Evolutionary conservation across 1,140 invertebrate genomes (phyloP).

Genomic region (Nymphalis io): DNA sequence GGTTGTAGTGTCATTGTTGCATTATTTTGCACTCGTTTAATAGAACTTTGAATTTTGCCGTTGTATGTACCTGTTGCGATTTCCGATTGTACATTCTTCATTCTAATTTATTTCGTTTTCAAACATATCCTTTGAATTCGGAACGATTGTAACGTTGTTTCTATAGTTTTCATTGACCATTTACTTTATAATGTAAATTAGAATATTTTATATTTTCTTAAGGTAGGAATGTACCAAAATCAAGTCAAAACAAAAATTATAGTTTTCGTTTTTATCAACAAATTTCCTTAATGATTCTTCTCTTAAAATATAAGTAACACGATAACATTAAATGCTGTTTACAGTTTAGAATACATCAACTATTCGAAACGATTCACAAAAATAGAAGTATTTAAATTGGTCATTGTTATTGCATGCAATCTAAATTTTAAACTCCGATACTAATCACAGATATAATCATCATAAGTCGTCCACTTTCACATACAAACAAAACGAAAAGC

Average conservation of each 20-base stretch:
- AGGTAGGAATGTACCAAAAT: neutral
- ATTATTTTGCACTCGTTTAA: conserved; percentile 56
- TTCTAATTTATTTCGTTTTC: conserved; percentile 14
- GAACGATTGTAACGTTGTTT: neutral
- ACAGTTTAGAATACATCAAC: neutral
- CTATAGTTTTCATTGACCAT: neutral
- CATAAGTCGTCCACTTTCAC: conserved; percentile 49
- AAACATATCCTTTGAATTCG: neutral
- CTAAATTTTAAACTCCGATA: neutral
- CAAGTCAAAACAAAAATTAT: too few species aligned
- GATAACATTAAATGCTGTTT: neutral
- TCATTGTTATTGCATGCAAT: conserved; percentile 10
- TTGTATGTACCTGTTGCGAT: conserved; percentile 47
- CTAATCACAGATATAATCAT: conserved; percentile 4
- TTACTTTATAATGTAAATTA: neutral
- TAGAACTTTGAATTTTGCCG: conserved; percentile 53
- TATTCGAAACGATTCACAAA: neutral
- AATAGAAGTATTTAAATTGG: neutral
- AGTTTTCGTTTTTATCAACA: too few species aligned
- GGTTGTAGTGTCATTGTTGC: conserved; percentile 64
- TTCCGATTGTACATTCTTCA: conserved; percentile 20
- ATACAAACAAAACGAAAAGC: conserved; percentile 59
- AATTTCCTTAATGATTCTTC: too few species aligned
- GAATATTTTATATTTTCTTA: neutral
- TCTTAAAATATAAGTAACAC: too few species aligned